Evolutionary conservation across 1,140 invertebrate genomes (phyloP), one percentile per base, ranked within the genome.

Genomic region (Drosophila dunni): DNA sequence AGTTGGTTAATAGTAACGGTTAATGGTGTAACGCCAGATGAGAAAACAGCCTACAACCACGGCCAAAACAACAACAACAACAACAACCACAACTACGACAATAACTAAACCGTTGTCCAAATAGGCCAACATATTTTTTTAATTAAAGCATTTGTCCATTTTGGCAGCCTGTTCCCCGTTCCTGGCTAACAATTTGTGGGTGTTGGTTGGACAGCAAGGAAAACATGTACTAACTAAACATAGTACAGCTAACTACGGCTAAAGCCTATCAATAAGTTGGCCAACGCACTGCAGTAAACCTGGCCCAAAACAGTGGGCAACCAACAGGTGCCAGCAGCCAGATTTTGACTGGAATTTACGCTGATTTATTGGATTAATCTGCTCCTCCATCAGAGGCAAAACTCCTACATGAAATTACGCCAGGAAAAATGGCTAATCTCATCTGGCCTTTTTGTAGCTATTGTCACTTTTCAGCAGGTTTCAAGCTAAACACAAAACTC

Each of bases 51-150:
- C 42, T 54, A 53, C 38, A 34, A n/a, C 48, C 42, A 17, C 51
- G 29, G 24, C 48, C 46, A 50, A 58, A 58, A 45, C 62, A 36
- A 17, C 77, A 67, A 20, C 58, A 6, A 17, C 51, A 34, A 36
- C 13, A 36, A 17, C 77, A 67, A 20, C 58, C 3, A 17, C 51
- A 34, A 36, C 13, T 13, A 20, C 46, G 24, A 40, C 61, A 42
- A 40, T 17, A 48, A 29, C 33, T 42, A 29, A 42, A 54, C 50
- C 10, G 50, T 51, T 50, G 45, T 33, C 62, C 70, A 82, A 78
- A 88, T 83, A 86, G 83, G 83, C 83, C 71, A 82, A 88, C 75
- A 77, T 68, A 83, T 58, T 61, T 88, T 86, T 86, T 86, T 86
- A 86, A 86, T 86, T 86, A 86, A 86, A 86, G 83, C 83, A 86